Percentiles rank a stretch among this genome's conserved stretches.
Evolutionary conservation across 2,888 invertebrate genomes (phyloP).

Genomic region (Lasioglossum vierecki): DNA sequence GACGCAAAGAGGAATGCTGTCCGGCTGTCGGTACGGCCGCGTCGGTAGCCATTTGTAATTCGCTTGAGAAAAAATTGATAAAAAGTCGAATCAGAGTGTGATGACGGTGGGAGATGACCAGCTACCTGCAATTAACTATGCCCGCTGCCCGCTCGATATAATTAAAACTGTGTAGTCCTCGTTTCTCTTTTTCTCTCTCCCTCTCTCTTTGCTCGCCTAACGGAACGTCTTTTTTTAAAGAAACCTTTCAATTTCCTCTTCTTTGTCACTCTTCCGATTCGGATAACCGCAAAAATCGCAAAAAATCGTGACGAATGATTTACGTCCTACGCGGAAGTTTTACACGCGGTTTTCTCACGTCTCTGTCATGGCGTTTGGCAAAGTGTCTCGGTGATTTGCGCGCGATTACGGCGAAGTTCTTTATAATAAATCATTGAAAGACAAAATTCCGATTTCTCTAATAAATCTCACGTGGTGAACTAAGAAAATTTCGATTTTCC

Average conservation of each 20-base stretch:
- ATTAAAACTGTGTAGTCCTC: slow-evolving; percentile 75
- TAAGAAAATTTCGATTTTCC: no score
- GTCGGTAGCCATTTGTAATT: slow-evolving; percentile 82
- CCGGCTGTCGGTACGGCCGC: slow-evolving; percentile 76
- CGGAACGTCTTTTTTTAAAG: slow-evolving; percentile 26
- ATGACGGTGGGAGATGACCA: slow-evolving; percentile 72
- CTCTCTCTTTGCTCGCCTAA: slow-evolving; percentile 26
- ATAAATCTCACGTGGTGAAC: no score
- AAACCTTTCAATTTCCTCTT: slow-evolving; percentile 12
- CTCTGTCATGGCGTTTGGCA: neutral
- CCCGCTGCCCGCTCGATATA: slow-evolving; percentile 74
- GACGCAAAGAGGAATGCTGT: slow-evolving; percentile 83
- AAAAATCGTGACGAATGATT: neutral
- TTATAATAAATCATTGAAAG: neutral
- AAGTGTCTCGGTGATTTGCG: neutral
- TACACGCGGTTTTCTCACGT: neutral
- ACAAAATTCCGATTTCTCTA: no score
- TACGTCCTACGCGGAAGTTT: neutral
- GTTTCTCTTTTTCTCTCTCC: slow-evolving; percentile 31
- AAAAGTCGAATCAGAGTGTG: slow-evolving; percentile 81
- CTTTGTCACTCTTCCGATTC: slow-evolving; percentile 37
- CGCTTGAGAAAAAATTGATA: slow-evolving; percentile 67
- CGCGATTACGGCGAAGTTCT: neutral
- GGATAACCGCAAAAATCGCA: slow-evolving; percentile 9
- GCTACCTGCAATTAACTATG: slow-evolving; percentile 78